Evolutionary conservation across 2,797 vertebrate genomes (phyloP).

Genomic region (Lacerta viridis): DNA sequence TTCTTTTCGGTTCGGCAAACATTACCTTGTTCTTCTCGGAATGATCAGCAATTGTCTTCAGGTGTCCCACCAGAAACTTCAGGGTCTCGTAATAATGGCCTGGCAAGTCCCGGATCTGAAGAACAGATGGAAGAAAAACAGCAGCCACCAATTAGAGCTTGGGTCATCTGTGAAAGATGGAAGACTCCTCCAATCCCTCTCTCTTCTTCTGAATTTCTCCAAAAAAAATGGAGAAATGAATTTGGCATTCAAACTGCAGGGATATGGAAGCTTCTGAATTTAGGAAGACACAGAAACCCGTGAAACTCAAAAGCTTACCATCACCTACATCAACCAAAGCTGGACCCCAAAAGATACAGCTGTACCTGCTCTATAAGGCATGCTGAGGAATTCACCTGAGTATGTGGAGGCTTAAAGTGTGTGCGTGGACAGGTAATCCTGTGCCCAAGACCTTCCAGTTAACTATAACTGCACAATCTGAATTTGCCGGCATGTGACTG

Average conservation of each 20-base stretch:
- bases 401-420: background rate
- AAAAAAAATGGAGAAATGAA: background rate
- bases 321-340: background rate
- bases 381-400: background rate
- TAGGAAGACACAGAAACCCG: background rate
- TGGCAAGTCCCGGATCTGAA: slow-evolving; percentile 93
- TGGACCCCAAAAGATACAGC: background rate
- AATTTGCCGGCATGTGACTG: too few species aligned
- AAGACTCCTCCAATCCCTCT: background rate
- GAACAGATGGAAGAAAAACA: background rate
- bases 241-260: background rate
- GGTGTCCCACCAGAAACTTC: slow-evolving; percentile 93
- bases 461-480: too few species aligned
- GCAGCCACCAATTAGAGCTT: background rate
- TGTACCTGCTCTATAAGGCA: background rate
- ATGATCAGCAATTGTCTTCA: slow-evolving; percentile 94
- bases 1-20: background rate
- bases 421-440: too few species aligned
- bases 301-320: background rate
- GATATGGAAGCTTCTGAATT: background rate
- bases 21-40: slow-evolving; percentile 96
- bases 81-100: slow-evolving; percentile 95
- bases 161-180: background rate
- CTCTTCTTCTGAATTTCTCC: too few species aligned
- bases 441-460: too few species aligned